Evolutionary conservation across 2,888 invertebrate genomes (phyloP), one percentile per base, ranked within the genome.

Genomic region (Ariolimax columbianus): DNA sequence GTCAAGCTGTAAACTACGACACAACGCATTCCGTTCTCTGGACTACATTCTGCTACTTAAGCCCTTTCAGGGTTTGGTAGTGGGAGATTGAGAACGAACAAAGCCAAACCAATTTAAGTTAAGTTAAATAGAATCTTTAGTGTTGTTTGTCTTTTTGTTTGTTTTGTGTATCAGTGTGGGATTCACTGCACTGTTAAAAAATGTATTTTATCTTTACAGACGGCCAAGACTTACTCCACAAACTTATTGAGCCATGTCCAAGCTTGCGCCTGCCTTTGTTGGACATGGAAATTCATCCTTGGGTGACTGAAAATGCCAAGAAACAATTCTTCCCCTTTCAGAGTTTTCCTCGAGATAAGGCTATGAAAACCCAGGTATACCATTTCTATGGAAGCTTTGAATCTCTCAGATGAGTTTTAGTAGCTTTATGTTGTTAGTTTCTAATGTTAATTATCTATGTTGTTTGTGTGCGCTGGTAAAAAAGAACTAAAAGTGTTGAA

Each of bases 161-260:
- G n/a, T n/a, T n/a, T n/a, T n/a, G n/a, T n/a, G n/a, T n/a, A n/a
- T n/a, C n/a, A n/a, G n/a, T n/a, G n/a, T n/a, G n/a, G n/a, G n/a
- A n/a, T n/a, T n/a, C n/a, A n/a, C n/a, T 55, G 55, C 3, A 19
- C 2, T 33, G 6, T 6, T 26, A 26, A 7, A 6, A 19, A 19
- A 6, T 72, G 26, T 55, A 40, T 9, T 23, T 40, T 38, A 36
- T 68, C 77, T 77, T 88, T 89, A n/a, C 90, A 94, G 94, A 93
- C 84, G 92, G 93, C 88, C 89, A 91, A 86, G 92, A 92, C 86
- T 89, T 94, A 87, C 89, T 94, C 73, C 91, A 90, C 79, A 93
- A 93, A 89, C 87, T 94, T 82, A 91, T 94, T 82, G 93, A 94
- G 87, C 93, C 94, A 40, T 90, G 90, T 47, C 92, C 93, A 51